These are phyloP conservation scores for Hippocampus zosterae DNA, from an alignment of 2,113 vertebrate species.

Conservation along the genomic window DNA sequence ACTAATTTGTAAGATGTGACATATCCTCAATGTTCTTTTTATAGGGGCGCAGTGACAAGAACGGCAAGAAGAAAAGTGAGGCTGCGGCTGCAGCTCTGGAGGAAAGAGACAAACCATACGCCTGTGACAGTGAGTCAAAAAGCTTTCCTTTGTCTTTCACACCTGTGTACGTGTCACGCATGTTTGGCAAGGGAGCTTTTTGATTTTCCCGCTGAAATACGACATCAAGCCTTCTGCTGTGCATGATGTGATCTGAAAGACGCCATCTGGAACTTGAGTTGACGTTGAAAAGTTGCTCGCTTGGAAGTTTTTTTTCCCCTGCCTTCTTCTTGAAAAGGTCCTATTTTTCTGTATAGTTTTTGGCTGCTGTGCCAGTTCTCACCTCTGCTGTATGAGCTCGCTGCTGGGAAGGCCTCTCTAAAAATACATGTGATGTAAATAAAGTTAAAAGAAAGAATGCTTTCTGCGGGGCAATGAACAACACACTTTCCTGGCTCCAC, in stretches of 20 bases:
- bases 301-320: constrained; percentile 9
- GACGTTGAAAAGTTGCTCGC: constrained; percentile 3
- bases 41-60: constrained; percentile 87
- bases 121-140: constrained; percentile 91
- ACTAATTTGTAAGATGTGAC: neutral
- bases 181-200: constrained; percentile 35
- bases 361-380: constrained; percentile 5
- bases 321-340: neutral
- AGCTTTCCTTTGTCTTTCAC: constrained; percentile 3
- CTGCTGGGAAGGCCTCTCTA: constrained; percentile 6
- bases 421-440: neutral
- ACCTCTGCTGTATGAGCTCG: constrained; percentile 25
- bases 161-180: constrained; percentile 6
- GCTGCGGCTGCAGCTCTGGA: constrained; percentile 83
- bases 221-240: constrained; percentile 18
- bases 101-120: constrained; percentile 93
- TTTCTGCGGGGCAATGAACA: constrained; percentile 13
- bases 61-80: constrained; percentile 90
- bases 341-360: constrained; percentile 19
- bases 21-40: neutral
- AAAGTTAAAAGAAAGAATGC: neutral
- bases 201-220: constrained; percentile 17
- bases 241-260: constrained; percentile 38
- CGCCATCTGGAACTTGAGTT: constrained; percentile 18
- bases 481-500: constrained; percentile 14